phyloP scores from a whole-genome alignment of 1,140 invertebrate genomes.

The roundworm (Caenorhabditis elegans) region DNA sequence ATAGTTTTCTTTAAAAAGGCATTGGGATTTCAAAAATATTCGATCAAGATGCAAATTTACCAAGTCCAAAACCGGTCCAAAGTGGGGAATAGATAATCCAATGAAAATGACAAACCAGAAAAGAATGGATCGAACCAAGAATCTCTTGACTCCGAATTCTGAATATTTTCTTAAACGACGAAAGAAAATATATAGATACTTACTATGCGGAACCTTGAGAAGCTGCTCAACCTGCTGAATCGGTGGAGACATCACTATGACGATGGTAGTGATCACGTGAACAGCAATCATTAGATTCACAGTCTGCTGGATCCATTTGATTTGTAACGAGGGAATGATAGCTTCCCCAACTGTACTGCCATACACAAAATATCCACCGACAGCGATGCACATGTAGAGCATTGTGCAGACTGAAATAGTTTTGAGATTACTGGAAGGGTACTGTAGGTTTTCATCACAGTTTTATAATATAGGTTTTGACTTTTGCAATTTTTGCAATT shows the following conservation, averaged over 20 bases:
- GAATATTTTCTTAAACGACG: too few relatives aligned
- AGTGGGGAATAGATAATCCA: conserved; percentile 80
- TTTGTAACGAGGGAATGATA: conserved; percentile 60
- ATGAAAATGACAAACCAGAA: conserved; percentile 76
- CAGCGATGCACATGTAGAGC: conserved; percentile 53
- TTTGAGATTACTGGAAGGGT: neutral
- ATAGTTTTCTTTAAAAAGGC: neutral
- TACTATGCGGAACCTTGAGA: conserved; percentile 73
- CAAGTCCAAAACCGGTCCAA: conserved; percentile 84
- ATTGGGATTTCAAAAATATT: too few relatives aligned
- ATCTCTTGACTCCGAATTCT: conserved; percentile 81
- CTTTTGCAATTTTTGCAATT: too few relatives aligned
- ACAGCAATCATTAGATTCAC: conserved; percentile 61
- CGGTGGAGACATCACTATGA: conserved; percentile 69
- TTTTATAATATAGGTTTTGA: too few relatives aligned
- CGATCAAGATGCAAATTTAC: neutral
- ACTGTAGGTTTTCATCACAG: too few relatives aligned
- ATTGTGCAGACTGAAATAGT: conserved; percentile 48
- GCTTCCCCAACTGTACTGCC: conserved; percentile 56
- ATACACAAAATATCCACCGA: conserved; percentile 53
- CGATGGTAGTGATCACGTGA: conserved; percentile 67
- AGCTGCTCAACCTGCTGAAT: conserved; percentile 74
- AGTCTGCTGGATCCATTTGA: conserved; percentile 57
- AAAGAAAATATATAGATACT: conserved; percentile 53
- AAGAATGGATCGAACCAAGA: conserved; percentile 75